Percentiles rank a stretch among this genome's conserved stretches.
These are phyloP conservation scores for Phymanthus crucifer DNA, from an alignment of 92 coral and sea anemone genomes.

Conservation along the genomic window DNA sequence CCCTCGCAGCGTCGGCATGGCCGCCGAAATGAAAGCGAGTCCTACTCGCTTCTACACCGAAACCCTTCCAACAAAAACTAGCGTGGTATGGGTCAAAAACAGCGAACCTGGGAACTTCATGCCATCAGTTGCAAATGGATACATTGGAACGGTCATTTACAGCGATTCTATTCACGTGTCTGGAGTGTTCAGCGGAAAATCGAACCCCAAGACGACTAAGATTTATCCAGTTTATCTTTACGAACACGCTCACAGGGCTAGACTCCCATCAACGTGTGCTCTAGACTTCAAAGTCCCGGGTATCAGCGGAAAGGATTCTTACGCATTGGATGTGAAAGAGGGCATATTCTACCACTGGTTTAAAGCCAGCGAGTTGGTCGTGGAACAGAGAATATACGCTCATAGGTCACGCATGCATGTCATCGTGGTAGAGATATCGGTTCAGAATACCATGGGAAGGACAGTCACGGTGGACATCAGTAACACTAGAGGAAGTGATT, in stretches of 20 bases:
- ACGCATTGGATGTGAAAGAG: constrained; percentile 67
- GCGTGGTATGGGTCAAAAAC: constrained; percentile 65
- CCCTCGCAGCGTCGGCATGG: neutral
- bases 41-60: constrained; percentile 66
- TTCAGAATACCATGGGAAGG: constrained; percentile 38
- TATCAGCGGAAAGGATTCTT: constrained; percentile 52
- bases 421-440: constrained; percentile 67
- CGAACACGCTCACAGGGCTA: constrained; percentile 78
- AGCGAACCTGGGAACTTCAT: constrained; percentile 66
- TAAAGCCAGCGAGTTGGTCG: constrained; percentile 33
- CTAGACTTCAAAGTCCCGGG: constrained; percentile 55
- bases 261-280: constrained; percentile 68
- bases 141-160: constrained; percentile 70
- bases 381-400: constrained; percentile 79
- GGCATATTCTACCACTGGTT: constrained; percentile 83
- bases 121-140: constrained; percentile 83
- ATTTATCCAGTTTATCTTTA: constrained; percentile 74
- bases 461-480: constrained; percentile 46
- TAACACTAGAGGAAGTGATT: constrained; percentile 53
- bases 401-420: constrained; percentile 71
- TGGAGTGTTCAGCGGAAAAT: constrained; percentile 68
- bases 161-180: constrained; percentile 71
- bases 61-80: constrained; percentile 44
- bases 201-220: constrained; percentile 54
- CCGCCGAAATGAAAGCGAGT: constrained; percentile 16